Evolutionary conservation across 2,888 invertebrate genomes (phyloP).

Genomic region (Zaprionus bogoriensis): DNA sequence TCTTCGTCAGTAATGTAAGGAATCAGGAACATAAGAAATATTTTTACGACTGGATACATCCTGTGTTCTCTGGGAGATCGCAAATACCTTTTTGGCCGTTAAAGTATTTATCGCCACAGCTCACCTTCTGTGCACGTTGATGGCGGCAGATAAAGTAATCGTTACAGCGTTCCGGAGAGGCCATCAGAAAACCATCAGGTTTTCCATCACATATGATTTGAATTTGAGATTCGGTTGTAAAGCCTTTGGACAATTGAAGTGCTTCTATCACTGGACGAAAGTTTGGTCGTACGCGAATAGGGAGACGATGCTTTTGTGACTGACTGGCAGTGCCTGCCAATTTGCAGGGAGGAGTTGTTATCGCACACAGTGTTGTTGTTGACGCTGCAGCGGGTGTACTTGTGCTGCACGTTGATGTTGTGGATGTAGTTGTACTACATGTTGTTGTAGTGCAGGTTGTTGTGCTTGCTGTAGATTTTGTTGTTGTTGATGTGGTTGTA

Average conservation of each 20-base stretch:
- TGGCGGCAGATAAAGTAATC: conserved; percentile 69
- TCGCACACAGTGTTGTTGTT: background rate
- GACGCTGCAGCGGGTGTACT: conserved; percentile 1
- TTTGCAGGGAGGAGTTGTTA: conserved; percentile 12
- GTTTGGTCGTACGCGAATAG: conserved; percentile 29
- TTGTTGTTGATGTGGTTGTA: conserved; percentile 5
- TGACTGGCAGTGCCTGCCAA: background rate
- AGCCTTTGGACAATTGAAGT: conserved; percentile 4
- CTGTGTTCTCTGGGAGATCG: conserved; percentile 70
- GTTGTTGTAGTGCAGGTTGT: conserved; percentile 5
- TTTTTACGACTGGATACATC: conserved; percentile 52
- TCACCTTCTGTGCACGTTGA: conserved; percentile 51
- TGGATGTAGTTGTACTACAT: conserved; percentile 1
- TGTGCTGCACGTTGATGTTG: background rate
- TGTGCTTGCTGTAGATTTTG: conserved; percentile 2
- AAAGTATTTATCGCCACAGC: conserved; percentile 68
- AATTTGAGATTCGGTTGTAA: conserved; percentile 10
- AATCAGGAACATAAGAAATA: too few relatives aligned
- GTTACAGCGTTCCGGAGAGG: conserved; percentile 64
- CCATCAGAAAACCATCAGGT: conserved; percentile 62
- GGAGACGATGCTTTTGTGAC: conserved; percentile 10
- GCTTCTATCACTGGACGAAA: conserved; percentile 36
- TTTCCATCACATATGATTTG: conserved; percentile 56
- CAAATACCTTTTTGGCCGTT: conserved; percentile 69
- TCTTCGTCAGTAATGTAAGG: too few relatives aligned